Conservation (phyloP, 1,140 invertebrate genomes). For the Microvelia longipes region DNA sequence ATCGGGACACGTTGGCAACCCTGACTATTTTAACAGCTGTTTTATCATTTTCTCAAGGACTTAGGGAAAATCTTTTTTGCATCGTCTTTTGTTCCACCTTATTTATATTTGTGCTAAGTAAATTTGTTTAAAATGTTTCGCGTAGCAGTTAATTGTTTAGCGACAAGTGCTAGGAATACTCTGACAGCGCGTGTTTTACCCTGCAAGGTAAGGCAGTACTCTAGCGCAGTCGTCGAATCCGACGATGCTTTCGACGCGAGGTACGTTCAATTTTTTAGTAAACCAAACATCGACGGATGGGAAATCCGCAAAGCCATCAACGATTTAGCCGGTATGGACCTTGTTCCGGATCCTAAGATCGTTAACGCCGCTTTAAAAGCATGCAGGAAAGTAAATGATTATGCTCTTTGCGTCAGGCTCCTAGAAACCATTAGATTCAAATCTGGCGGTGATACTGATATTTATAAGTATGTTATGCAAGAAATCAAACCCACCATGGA, state of each 20-base stretch:
- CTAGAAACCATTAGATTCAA: slow-evolving; percentile 84
- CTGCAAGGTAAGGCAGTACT: background rate
- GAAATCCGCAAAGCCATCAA: slow-evolving; percentile 81
- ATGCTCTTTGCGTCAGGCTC: slow-evolving; percentile 77
- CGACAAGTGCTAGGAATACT: background rate
- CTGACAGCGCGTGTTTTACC: background rate
- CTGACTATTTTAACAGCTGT: too few species aligned
- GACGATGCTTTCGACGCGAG: slow-evolving; percentile 42
- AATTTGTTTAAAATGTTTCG: background rate
- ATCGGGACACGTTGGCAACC: too few species aligned
- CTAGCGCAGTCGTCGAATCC: background rate
- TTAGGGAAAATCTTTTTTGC: too few species aligned
- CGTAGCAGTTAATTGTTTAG: background rate
- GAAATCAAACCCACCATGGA: slow-evolving; percentile 83
- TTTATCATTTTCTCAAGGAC: too few species aligned
- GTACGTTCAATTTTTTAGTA: slow-evolving; percentile 74
- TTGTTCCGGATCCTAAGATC: slow-evolving; percentile 88
- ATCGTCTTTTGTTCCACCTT: too few species aligned
- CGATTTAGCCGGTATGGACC: slow-evolving; percentile 60
- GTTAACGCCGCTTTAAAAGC: slow-evolving; percentile 82
- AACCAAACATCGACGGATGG: slow-evolving; percentile 88
- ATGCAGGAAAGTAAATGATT: slow-evolving; percentile 86
- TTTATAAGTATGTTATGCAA: slow-evolving; percentile 84
- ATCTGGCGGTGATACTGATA: slow-evolving; percentile 54
- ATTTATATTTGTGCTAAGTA: too few species aligned